Conservation (phyloP, 1,140 invertebrate species). For the Neotoxoptera formosana region DNA sequence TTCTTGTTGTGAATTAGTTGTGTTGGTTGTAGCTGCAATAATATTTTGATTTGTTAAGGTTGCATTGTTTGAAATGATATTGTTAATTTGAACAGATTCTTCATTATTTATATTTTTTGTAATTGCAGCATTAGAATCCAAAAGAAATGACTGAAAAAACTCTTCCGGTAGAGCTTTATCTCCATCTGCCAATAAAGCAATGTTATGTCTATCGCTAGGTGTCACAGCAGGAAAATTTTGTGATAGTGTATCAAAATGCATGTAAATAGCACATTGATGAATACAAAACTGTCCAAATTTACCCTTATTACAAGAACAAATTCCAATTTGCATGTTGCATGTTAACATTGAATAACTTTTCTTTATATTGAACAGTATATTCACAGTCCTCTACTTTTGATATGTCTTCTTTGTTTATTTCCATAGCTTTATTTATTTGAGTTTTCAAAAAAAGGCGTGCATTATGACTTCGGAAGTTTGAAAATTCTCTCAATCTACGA, state of each 20-base stretch:
- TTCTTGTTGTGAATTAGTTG: background rate
- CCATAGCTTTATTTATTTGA: background rate
- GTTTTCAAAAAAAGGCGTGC: background rate
- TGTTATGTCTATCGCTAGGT: background rate
- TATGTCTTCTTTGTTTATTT: constrained; percentile 12
- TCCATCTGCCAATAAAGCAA: background rate
- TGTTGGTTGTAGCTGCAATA: background rate
- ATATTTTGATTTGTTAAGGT: background rate
- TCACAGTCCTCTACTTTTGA: background rate
- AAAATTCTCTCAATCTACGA: constrained; percentile 1
- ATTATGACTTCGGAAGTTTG: background rate
- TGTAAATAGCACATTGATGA: constrained; percentile 17
- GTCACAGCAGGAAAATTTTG: constrained; percentile 11
- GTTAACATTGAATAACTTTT: background rate
- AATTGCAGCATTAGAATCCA: background rate
- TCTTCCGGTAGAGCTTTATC: background rate
- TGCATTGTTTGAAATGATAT: background rate
- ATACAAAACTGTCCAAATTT: constrained; percentile 23
- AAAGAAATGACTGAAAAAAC: constrained; percentile 24
- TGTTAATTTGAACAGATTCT: constrained; percentile 3
- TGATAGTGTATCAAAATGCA: background rate
- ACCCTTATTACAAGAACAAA: constrained; percentile 22
- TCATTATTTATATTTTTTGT: constrained; percentile 29
- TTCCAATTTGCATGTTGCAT: constrained; percentile 18
- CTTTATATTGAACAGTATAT: background rate